Percentiles rank a stretch among this genome's conserved stretches.
phyloP scores from a whole-genome alignment of 2,797 vertebrate species.

The Heteromormyrus szaboi region DNA sequence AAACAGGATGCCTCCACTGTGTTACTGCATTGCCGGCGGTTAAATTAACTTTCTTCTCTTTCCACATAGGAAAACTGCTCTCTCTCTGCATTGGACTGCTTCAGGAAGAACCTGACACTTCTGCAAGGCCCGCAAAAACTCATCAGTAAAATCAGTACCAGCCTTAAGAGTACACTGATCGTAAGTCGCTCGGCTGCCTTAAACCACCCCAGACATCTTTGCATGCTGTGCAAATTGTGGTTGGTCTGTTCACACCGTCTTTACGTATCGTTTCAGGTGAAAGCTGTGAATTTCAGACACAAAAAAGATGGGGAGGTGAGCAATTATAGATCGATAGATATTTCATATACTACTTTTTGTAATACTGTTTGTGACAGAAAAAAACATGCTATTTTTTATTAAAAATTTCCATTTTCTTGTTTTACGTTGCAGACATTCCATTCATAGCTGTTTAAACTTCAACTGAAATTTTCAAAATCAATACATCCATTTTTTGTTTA shows the following conservation, averaged over 20 bases:
- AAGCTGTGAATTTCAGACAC: constrained; percentile 16
- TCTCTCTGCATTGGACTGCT: constrained; percentile 48
- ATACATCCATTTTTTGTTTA: constrained; percentile 27
- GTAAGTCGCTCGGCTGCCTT: constrained; percentile 45
- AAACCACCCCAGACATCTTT: neutral
- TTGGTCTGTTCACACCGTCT: neutral
- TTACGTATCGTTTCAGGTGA: constrained; percentile 24
- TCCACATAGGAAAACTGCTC: constrained; percentile 51
- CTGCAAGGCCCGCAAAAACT: neutral
- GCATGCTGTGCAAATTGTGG: neutral
- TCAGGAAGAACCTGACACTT: neutral
- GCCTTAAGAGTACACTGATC: neutral
- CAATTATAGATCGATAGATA: neutral
- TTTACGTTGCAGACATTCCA: neutral
- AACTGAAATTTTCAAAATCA: neutral
- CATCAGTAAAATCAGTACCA: constrained; percentile 9
- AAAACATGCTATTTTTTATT: neutral
- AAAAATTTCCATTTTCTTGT: neutral
- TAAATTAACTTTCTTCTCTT: neutral
- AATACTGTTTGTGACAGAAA: neutral
- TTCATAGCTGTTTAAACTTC: neutral
- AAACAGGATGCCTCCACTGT: neutral
- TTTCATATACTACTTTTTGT: neutral
- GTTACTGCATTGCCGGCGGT: neutral
- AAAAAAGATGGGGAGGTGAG: constrained; percentile 31